Percentiles rank a stretch among this genome's conserved stretches.
These are phyloP conservation scores for Dromaius novaehollandiae DNA, from an alignment of 2,113 vertebrate species.

Conservation along the genomic window DNA sequence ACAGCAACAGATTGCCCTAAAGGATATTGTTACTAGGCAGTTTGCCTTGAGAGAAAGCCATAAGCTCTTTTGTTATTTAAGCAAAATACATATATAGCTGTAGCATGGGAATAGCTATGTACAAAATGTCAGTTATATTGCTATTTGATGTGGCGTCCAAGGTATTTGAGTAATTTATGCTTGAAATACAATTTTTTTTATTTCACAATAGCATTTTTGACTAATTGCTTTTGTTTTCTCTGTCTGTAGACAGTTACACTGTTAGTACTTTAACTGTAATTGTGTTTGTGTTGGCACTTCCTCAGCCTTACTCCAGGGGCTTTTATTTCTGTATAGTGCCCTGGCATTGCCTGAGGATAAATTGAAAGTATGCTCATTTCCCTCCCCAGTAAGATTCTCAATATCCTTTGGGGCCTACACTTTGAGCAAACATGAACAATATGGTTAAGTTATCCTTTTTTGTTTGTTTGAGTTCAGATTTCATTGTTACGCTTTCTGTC, in stretches of 20 bases:
- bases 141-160: neutral
- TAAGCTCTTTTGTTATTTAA: constrained; percentile 8
- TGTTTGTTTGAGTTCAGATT: neutral
- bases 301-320: constrained; percentile 83
- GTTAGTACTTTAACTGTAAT: neutral
- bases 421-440: constrained; percentile 70
- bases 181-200: constrained; percentile 79
- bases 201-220: constrained; percentile 86
- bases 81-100: neutral
- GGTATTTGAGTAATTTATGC: neutral
- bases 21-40: constrained; percentile 15
- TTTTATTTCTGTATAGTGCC: constrained; percentile 54
- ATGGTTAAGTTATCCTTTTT: neutral
- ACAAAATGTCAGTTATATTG: neutral
- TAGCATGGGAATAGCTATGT: constrained; percentile 1
- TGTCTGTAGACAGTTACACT: neutral
- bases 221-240: constrained; percentile 50
- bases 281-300: constrained; percentile 31
- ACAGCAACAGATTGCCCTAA: constrained; percentile 18
- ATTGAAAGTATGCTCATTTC: constrained; percentile 68
- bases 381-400: constrained; percentile 66
- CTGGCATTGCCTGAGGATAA: constrained; percentile 82
- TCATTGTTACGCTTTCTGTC: neutral
- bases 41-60: neutral
- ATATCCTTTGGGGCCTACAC: constrained; percentile 70